phyloP scores from a whole-genome alignment of 1,140 invertebrate species.

The Polypedilum vanderplanki region DNA sequence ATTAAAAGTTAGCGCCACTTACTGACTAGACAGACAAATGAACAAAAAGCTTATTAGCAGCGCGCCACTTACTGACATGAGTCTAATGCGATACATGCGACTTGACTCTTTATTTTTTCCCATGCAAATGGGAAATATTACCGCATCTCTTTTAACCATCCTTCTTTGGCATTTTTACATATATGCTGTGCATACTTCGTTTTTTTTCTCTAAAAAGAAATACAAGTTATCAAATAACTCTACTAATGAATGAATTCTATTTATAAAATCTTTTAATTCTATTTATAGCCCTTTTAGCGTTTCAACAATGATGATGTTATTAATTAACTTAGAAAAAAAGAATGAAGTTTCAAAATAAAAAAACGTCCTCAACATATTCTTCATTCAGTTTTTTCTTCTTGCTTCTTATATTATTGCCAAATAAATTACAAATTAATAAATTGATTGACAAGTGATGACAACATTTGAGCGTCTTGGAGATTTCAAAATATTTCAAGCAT shows the following conservation, averaged over 20 bases:
- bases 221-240: background rate
- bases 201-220: no score
- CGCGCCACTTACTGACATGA: background rate
- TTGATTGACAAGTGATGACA: constrained; percentile 16
- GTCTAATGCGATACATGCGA: background rate
- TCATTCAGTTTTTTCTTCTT: background rate
- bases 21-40: background rate
- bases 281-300: background rate
- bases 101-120: background rate
- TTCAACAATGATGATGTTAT: background rate
- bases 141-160: background rate
- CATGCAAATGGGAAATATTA: background rate
- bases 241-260: constrained; percentile 13
- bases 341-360: background rate
- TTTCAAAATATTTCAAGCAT: background rate
- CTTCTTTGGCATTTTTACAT: background rate
- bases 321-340: background rate
- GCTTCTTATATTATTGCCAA: background rate
- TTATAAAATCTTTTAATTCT: background rate
- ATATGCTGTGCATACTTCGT: no score
- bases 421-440: background rate
- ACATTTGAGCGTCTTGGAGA: background rate
- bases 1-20: background rate
- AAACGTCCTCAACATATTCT: constrained; percentile 5
- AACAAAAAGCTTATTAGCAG: background rate